A percentile compares a stretch with the other conserved stretches of the same genome.
phyloP scores from a whole-genome alignment of 2,113 vertebrate species.

The Zosterops hypoxanthus region DNA sequence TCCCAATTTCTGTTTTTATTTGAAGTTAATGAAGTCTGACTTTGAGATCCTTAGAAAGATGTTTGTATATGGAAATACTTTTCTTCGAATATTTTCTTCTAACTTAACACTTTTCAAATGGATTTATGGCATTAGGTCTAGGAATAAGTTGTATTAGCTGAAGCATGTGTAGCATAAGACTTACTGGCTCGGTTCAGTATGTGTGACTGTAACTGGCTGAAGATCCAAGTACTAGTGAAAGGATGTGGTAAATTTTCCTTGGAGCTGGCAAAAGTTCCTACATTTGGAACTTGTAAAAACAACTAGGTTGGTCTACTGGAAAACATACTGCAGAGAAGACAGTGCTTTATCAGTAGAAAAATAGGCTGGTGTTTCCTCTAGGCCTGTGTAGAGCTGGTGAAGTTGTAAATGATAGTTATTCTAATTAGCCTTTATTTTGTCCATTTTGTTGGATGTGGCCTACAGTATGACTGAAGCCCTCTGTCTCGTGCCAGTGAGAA shows the following conservation, averaged over 20 bases:
- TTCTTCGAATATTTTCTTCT: not conserved
- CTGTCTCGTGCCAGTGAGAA: not conserved
- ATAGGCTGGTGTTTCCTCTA: not conserved
- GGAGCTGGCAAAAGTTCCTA: not conserved
- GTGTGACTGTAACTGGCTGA: not conserved
- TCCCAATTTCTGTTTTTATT: not conserved
- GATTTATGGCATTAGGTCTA: not conserved
- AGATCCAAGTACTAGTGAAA: slow-evolving; percentile 8
- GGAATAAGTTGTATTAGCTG: not conserved
- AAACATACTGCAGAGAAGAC: not conserved
- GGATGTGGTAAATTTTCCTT: slow-evolving; percentile 47
- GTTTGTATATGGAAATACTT: not conserved
- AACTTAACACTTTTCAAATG: not conserved
- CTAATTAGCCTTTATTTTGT: not conserved
- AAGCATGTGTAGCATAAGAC: not conserved
- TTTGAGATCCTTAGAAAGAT: not conserved
- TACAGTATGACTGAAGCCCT: not conserved
- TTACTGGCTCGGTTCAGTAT: not conserved
- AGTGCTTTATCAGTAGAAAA: not conserved
- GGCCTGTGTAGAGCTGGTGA: not conserved
- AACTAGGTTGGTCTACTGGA: not conserved
- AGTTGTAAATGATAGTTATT: not conserved
- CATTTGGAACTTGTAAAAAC: slow-evolving; percentile 15
- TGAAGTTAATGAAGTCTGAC: not conserved
- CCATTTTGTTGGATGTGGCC: not conserved